These are phyloP conservation scores for Ormyrus nitidulus DNA, from an alignment of 2,888 invertebrate species.

Conservation along the genomic window DNA sequence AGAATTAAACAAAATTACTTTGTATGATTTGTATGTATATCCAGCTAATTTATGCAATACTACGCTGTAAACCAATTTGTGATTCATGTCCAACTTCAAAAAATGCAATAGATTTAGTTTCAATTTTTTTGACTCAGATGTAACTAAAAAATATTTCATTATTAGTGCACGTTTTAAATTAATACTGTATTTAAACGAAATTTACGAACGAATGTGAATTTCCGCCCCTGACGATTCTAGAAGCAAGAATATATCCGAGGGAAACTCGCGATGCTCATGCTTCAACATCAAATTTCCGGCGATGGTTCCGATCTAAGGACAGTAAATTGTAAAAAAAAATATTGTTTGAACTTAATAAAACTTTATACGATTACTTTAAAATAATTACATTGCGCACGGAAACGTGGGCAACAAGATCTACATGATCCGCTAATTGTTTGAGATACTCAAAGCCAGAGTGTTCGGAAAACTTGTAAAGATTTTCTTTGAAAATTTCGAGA, in stretches of 20 bases:
- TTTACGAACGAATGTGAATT: constrained; percentile 77
- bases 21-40: constrained; percentile 30
- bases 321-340: neutral
- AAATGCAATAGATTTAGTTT: constrained; percentile 78
- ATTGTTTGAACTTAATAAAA: neutral
- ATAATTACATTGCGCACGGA: constrained; percentile 84
- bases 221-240: constrained; percentile 80
- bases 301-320: constrained; percentile 79
- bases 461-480: constrained; percentile 74
- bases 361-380: neutral
- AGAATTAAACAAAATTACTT: constrained; percentile 20
- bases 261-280: constrained; percentile 81
- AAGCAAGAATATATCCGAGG: constrained; percentile 83
- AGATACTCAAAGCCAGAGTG: constrained; percentile 80
- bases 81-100: constrained; percentile 80
- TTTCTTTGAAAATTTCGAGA: constrained; percentile 78
- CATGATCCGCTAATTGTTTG: constrained; percentile 79
- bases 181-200: neutral
- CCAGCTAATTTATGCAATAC: constrained; percentile 67
- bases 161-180: too few relatives aligned
- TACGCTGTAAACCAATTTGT: constrained; percentile 72
- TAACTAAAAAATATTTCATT: constrained; percentile 60
- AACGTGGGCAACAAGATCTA: constrained; percentile 83
- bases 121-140: constrained; percentile 74
- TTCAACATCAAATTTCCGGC: constrained; percentile 85